Base-by-base conservation (phyloP, 2,888 invertebrate species). In the Microchrysa polita region DNA sequence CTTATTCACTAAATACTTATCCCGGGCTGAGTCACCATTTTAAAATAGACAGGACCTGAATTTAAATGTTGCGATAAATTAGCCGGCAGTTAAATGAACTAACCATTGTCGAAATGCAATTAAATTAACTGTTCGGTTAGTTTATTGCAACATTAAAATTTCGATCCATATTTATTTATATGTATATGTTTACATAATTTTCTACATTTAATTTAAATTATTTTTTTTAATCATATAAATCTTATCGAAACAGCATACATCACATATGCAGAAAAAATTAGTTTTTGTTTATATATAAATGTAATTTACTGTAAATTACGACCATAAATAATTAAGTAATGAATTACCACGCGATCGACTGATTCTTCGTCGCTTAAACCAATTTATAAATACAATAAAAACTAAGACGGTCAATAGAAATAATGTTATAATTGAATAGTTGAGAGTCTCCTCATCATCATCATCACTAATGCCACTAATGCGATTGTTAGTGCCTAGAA, bases 331-430 rank as follows among this genome's bases (percentile, higher is more conserved):
- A 71, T 74, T 76, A 75, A 76, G 73, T 71, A 75, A 67, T 34
- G 76, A 74, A 60, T 76, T 73, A n/a, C 72, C 73, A 42, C 76
- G 73, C 67, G 75, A 74, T 59, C 75, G 73, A 18, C 75, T 75
- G 23, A 76, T 74, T 77, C 79, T 77, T 73, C 78, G 73, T 74
- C 77, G 77, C 72, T 77, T 77, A 74, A 79, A 79, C 79, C 80
- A 80, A 77, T 79, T 80, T 74, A 80, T 77, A 76, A 79, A 80
- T 76, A 80, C 73, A 5, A 79, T 77, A 76, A 80, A 79, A 77
- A 80, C 79, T 77, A 78, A 73, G 67, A 79, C 77, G 73, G 80
- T 80, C 77, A 79, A 78, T 75, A 79, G 73, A 77, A 79, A 74
- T 78, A 80, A 77, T 67, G 73, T 75, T 76, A 78, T 73, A 75